Evolutionary conservation across 2,113 vertebrate genomes (phyloP), one percentile per base, ranked within the genome.

Genomic region (Irena cyanogastra): DNA sequence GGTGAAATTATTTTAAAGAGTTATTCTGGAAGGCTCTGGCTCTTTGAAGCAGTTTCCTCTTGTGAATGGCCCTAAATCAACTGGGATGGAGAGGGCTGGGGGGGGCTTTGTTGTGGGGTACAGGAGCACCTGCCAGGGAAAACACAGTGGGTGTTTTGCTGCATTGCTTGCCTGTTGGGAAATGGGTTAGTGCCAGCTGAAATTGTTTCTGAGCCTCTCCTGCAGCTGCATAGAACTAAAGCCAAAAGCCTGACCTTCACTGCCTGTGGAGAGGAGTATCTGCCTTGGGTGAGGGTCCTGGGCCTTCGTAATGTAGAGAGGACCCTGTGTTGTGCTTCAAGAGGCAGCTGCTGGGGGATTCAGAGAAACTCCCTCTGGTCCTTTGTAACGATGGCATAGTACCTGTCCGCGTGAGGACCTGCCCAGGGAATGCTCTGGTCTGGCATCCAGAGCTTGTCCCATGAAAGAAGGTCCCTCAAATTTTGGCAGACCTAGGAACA

Each of bases 261-360:
- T 18, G 52, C 99, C 35, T 33, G 78, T 4, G 99, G 99, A 19
- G 98, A 99, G 49, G 98, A 98, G 44, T 98, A 95, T 82, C 97
- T 99, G 49, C 98, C 99, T 10, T 97, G 75, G 31, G 97, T 99
- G 89, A 98, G 94, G 1, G 80, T 99, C 37, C 33, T 98, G 83
- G 39, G 95, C 33, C 96, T 98, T 74, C 86, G 18, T 80, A 98
- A 89, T 88, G 91, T 16, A 59, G n/a, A 27, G 98, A 98, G 69
- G 97, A 95, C 50, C 98, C 98, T 8, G 54, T 98, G 83, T 94
- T 99, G 41, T 97, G 98, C 68, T 99, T 99, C 86, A 97, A 95
- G 92, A 98, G 95, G 24, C 97, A 98, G 13, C 87, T 98, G n/a
- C 95, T 98, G 18, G 98, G 98, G 5, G 97, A 93, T 7, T 93